Evolutionary conservation across 2,113 vertebrate genomes (phyloP).

Genomic region (Connochaetes taurinus): DNA sequence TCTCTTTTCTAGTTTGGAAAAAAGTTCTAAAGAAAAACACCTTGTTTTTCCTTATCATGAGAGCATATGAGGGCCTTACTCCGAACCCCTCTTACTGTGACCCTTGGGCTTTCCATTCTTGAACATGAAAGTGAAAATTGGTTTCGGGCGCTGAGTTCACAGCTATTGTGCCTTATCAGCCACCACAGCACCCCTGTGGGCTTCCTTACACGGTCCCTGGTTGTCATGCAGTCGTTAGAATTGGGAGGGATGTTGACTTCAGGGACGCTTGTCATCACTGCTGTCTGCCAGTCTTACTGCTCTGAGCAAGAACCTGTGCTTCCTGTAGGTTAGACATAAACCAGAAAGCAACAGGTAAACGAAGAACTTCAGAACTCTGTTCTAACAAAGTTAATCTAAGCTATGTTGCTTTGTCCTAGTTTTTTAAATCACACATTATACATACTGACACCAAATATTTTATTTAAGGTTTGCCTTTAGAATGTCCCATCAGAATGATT

Average conservation of each 20-base stretch:
- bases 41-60: not conserved
- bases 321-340: not conserved
- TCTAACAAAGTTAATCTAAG: not conserved
- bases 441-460: conserved; percentile 7
- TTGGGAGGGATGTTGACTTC: no score
- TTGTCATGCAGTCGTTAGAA: not conserved
- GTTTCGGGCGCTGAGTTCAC: not conserved
- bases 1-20: not conserved
- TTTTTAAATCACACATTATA: conserved; percentile 25
- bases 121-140: not conserved
- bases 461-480: not conserved
- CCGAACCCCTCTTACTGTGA: not conserved
- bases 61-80: not conserved
- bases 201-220: not conserved
- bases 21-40: not conserved
- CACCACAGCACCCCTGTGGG: not conserved
- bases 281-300: not conserved
- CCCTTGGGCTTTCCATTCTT: not conserved
- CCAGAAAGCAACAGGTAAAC: not conserved
- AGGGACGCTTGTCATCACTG: not conserved
- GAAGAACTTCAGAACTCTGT: not conserved
- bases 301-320: not conserved
- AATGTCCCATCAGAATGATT: not conserved
- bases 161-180: not conserved
- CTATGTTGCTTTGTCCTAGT: not conserved